A percentile compares a stretch with the other conserved stretches of the same genome.
Conservation (phyloP, 2,797 vertebrate genomes). For the Rhabdomys pumilio region DNA sequence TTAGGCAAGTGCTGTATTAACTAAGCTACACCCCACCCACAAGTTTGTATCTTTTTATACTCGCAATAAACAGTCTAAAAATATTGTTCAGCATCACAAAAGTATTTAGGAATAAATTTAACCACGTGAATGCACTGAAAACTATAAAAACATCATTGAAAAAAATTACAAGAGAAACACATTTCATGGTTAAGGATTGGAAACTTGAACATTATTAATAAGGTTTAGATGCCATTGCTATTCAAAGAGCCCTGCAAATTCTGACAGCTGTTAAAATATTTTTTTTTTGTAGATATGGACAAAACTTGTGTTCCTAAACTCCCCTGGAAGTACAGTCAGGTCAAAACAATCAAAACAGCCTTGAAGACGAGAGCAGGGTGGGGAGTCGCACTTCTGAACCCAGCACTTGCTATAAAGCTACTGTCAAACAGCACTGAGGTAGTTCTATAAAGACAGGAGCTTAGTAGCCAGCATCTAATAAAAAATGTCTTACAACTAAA, state of each 20-base stretch:
- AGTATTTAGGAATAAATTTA: background rate
- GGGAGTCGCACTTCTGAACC: background rate
- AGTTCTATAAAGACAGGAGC: background rate
- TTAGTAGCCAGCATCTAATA: background rate
- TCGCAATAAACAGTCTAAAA: background rate
- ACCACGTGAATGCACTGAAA: background rate
- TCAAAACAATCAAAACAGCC: background rate
- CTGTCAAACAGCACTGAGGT: background rate
- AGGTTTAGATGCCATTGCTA: background rate
- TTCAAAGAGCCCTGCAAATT: background rate
- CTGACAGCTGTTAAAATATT: background rate
- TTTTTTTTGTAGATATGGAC: background rate
- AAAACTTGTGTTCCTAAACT: background rate
- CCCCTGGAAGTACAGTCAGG: background rate
- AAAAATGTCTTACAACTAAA: background rate
- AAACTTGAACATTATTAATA: background rate
- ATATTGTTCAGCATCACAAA: background rate
- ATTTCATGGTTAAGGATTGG: background rate
- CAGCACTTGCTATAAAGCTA: background rate
- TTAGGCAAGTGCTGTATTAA: background rate
- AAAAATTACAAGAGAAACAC: background rate
- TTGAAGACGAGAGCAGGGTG: background rate
- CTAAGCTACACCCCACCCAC: background rate
- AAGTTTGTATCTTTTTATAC: background rate
- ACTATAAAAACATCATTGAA: background rate